Evolutionary conservation across 1,140 invertebrate genomes (phyloP), one percentile per base, ranked within the genome.

Genomic region (Formica selysi): DNA sequence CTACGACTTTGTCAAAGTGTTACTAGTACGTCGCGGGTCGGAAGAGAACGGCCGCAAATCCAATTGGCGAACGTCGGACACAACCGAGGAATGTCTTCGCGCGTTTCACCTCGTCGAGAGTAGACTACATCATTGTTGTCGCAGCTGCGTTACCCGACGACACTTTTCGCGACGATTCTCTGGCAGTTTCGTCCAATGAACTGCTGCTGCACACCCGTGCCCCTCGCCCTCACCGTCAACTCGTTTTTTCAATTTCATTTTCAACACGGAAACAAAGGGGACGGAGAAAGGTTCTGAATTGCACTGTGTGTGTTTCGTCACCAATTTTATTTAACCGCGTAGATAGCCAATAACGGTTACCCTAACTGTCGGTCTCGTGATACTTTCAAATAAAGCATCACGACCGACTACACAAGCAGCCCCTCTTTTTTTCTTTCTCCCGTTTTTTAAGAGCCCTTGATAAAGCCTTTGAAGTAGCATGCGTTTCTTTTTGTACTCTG

Each of bases 241-340:
- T n/a, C 22, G 41, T 73, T 88, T 68, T 88, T 89, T 89, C 84
- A 32, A 32, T 32, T 32, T 32, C 32, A 32, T 32, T 57, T 54
- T 44, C 62, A 36, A 36, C 54, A 32, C 16, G 11, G 26, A 38
- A 70, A 78, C 74, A 86, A 86, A 80, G 36, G 65, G 51, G 61
- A 89, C 59, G 59, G 41, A 71, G 71, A 76, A 86, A 89, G 87
- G 84, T 68, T 83, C 67, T 86, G 83, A 90, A 88, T 88, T 88
- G 88, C 87, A 62, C 62, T 76, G 87, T 4, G 32, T 32, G 32
- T 32, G 32, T 91, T 90, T 86, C 86, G 87, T 91, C 88, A 90
- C 54, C 76, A 84, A 87, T 91, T 32, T 32, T 88, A 90, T 76
- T 91, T 90, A 90, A 90, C 84, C 89, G 48, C 16, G 83, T 80